Evolutionary conservation across 2,113 vertebrate genomes (phyloP), one percentile per base, ranked within the genome.

Genomic region (Phycodurus eques): DNA sequence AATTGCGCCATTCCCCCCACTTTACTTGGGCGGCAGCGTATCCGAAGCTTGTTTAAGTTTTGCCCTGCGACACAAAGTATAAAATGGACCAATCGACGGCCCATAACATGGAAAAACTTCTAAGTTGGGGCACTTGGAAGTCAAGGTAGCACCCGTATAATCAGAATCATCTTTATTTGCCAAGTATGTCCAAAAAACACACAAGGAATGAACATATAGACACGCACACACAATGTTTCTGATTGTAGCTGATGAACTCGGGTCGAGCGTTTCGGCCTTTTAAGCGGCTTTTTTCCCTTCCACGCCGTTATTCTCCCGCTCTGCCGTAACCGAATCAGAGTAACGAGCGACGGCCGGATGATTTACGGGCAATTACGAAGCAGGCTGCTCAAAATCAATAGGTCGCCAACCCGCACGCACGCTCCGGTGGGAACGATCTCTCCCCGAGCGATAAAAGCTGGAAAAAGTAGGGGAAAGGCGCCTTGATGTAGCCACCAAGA

Each of bases 161-260:
- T 27, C 27, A 27, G 27, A 27, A n/a, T n/a, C n/a, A n/a, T n/a
- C n/a, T n/a, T n/a, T n/a, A n/a, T n/a, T n/a, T n/a, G n/a, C n/a
- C n/a, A n/a, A 27, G 27, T 27, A 27, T 27, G 27, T 27, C 27
- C 27, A 27, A 27, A 27, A 27, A 27, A 27, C 27, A 27, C 27
- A 27, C 27, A 39, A 39, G 6, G 3, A 39, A 70, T 67, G 54
- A 65, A 64, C 66, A 76, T 49, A 49, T 72, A 68, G 43, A 2
- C 20, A 22, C n/a, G 9, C 53, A 2, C 54, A 20, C 15, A 51
- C 63, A 62, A 42, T 88, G 86, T 88, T 88, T 82, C 77, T 89
- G 87, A 90, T 89, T 87, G 80, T 83, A 76, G 76, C 80, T 89
- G 88, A 90, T 91, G 89, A 89, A 85, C 80, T 89, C 79, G 73